Conservation (phyloP, 2,113 vertebrate species). For the Neoarius graeffei region DNA sequence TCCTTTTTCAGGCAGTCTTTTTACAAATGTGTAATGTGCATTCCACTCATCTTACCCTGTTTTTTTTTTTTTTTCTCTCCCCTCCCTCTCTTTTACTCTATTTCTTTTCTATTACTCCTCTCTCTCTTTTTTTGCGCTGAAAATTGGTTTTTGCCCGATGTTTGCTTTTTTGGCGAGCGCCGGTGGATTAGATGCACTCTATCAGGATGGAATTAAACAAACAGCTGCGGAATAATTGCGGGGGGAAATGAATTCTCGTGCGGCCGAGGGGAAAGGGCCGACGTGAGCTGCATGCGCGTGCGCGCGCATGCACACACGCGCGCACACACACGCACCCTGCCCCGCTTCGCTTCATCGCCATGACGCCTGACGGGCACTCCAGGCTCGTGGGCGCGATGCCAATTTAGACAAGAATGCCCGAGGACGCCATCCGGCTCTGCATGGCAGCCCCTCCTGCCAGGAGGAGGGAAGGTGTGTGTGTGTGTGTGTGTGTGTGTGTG, state of each 20-base stretch:
- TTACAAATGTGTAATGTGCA: slow-evolving; percentile 39
- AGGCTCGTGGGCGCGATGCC: slow-evolving; percentile 60
- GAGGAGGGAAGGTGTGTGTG: slow-evolving; percentile 22
- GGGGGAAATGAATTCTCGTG: slow-evolving; percentile 73
- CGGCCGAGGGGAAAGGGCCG: slow-evolving; percentile 53
- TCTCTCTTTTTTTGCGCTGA: slow-evolving; percentile 56
- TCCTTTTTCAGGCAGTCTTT: slow-evolving; percentile 42
- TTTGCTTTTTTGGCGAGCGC: slow-evolving; percentile 66
- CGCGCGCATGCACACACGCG: slow-evolving; percentile 17
- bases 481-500: slow-evolving; percentile 9
- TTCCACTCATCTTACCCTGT: slow-evolving; percentile 34
- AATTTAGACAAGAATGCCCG: slow-evolving; percentile 63
- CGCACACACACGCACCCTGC: slow-evolving; percentile 21
- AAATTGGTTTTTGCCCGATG: slow-evolving; percentile 72
- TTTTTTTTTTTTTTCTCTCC: background rate
- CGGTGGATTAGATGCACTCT: slow-evolving; percentile 74
- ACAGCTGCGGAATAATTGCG: slow-evolving; percentile 78
- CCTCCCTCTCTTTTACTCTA: background rate
- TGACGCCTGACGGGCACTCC: slow-evolving; percentile 55
- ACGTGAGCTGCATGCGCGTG: slow-evolving; percentile 65
- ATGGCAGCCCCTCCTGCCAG: slow-evolving; percentile 48
- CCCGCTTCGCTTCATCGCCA: slow-evolving; percentile 39
- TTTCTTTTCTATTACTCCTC: slow-evolving; percentile 63
- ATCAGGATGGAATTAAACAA: slow-evolving; percentile 78
- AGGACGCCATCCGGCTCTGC: slow-evolving; percentile 53